Evolutionary conservation across 2,113 vertebrate species (phyloP), one percentile per base, ranked within the genome.

Genomic region (Oncorhynchus tshawytscha): DNA sequence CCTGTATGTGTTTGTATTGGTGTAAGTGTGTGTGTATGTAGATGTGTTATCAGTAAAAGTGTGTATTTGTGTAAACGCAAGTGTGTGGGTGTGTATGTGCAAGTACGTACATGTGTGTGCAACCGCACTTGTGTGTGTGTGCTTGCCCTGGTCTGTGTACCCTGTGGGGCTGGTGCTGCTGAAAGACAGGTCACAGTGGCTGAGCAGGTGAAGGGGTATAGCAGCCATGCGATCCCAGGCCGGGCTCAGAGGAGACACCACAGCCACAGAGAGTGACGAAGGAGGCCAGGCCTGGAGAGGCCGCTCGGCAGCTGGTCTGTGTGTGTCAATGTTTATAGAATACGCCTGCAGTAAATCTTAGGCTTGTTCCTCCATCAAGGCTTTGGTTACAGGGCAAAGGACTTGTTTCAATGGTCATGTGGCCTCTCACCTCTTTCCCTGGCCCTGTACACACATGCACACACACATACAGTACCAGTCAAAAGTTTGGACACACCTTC

Each of bases 241-340:
- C 27, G 48, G 85, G 81, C 78, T 75, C 86, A 11, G 84, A 72
- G 81, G 77, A 84, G 86, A 86, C 86, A 78, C 57, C 77, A 68
- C 77, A 78, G 12, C 31, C 51, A n/a, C 2, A 66, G 76, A 45
- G 65, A 34, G 68, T 82, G 80, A 85, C 85, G 74, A 71, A 65
- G 74, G 67, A 77, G 75, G 15, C 54, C 54, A 18, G 75, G 71
- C 48, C 75, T 54, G 45, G 70, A 68, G 69, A 78, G 73, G 71
- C 66, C 72, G 34, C 22, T 73, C 84, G 81, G 87, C 92, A 93
- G 91, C 89, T 91, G 92, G 89, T 79, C 82, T 89, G 86, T 12
- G 39, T 91, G 82, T 93, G 89, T 94, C 91, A 92, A 91, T 92
- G 92, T 94, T 94, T 92, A 92, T 91, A 86, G 92, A 93, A 92